Evolutionary conservation across 2,797 vertebrate species (phyloP), one percentile per base, ranked within the genome.

Genomic region (Tiaroga cobitis): DNA sequence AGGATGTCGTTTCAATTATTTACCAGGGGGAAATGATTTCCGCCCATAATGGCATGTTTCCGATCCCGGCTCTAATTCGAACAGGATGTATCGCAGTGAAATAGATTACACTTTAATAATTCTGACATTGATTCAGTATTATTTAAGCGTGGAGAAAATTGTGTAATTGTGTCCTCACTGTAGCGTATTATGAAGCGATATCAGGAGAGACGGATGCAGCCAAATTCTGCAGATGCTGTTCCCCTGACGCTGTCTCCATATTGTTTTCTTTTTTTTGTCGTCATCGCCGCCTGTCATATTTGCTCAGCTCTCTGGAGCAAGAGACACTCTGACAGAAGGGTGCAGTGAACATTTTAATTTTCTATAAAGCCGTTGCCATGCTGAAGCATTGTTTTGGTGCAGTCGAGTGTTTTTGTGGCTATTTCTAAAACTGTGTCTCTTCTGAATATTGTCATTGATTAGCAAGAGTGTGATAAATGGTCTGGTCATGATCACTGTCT

Each of bases 71-170:
- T 92, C 78, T 86, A 82, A 91, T 92, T 90, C 89, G 54, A 92
- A 87, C 87, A 89, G 86, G 87, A 91, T 73, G 13, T 81, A 84
- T 89, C 73, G 80, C 89, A 76, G 70, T 89, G 87, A 89, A 91
- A 90, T 89, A 73, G 81, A 83, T 91, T 70, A 89, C n/a, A 82
- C 80, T 73, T 90, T 89, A 92, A 89, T 91, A 89, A 91, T 54
- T 83, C 89, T 82, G 88, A 88, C 89, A 87, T 80, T 82, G 82
- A 85, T 86, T 85, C 89, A 87, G 72, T 86, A 85, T 88, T 81
- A 69, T 76, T 85, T 87, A 61, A 82, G 68, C 67, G 21, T 51
- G 46, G 69, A 83, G 73, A 78, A 84, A 90, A 88, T 87, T 72
- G 86, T 89, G 87, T 90, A 91, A 90, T 88, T 91, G 80, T 87